Conservation (phyloP, 2,888 invertebrate genomes). For the Nipponacmea schrenckii region DNA sequence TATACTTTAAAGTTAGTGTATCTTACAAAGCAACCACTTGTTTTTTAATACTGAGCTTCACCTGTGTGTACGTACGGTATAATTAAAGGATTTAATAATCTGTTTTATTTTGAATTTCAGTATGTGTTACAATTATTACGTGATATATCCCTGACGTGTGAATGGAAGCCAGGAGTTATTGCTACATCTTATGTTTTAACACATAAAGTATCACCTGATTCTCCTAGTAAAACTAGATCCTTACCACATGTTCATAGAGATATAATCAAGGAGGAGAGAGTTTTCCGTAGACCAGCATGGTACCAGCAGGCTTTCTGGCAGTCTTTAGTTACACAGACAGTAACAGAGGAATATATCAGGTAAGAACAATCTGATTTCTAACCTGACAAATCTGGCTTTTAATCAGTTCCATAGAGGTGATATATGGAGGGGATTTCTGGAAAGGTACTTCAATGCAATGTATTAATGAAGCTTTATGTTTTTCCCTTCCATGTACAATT, state of each 20-base stretch:
- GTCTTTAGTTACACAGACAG: constrained; percentile 34
- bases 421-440: too few species aligned
- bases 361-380: constrained; percentile 16
- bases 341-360: constrained; percentile 44
- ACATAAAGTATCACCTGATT: constrained; percentile 1
- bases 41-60: too few species aligned
- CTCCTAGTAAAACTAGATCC: constrained; percentile 23
- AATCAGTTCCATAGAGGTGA: too few species aligned
- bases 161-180: constrained; percentile 54
- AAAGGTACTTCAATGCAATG: too few species aligned
- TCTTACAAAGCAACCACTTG: too few species aligned
- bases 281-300: constrained; percentile 22
- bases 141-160: constrained; percentile 49
- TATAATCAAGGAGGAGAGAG: constrained; percentile 42
- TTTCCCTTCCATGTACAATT: too few species aligned
- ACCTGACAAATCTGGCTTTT: too few species aligned
- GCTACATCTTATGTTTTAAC: constrained; percentile 28
- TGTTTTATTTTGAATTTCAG: constrained; percentile 26
- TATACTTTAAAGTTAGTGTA: too few species aligned
- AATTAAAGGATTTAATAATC: too few species aligned
- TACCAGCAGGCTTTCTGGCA: constrained; percentile 25
- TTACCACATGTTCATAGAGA: constrained; percentile 47
- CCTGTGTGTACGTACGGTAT: too few species aligned
- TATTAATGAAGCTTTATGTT: too few species aligned
- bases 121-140: constrained; percentile 45